Conservation (phyloP, 2,888 invertebrate genomes). For the Camptogramma bilineatum region DNA sequence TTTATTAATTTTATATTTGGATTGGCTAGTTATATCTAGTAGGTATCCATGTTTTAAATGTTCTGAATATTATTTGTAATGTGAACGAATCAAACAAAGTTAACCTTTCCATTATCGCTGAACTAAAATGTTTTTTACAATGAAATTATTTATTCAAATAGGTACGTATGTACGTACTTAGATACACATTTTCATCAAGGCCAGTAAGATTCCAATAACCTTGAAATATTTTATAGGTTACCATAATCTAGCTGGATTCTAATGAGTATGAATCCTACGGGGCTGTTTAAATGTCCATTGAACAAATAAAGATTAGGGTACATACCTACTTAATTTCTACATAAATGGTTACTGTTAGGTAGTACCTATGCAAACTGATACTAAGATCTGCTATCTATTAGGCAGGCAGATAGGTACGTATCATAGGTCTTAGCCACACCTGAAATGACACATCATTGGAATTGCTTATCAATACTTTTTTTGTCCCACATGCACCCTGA, state of each 20-base stretch:
- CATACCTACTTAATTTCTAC: no score
- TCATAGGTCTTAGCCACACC: slow-evolving; percentile 3
- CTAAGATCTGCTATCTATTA: not conserved
- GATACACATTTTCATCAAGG: not conserved
- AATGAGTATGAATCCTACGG: not conserved
- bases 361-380: no score
- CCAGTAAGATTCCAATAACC: not conserved
- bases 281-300: not conserved
- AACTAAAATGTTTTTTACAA: not conserved
- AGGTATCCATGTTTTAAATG: not conserved
- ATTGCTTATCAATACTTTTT: not conserved
- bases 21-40: not conserved
- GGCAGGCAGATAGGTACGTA: slow-evolving; percentile 1
- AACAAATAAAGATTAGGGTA: not conserved
- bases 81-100: not conserved
- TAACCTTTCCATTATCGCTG: not conserved
- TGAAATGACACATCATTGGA: slow-evolving; percentile 4
- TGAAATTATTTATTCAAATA: not conserved
- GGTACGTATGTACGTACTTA: not conserved
- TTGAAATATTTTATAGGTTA: slow-evolving; percentile 1
- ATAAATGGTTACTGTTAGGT: not conserved
- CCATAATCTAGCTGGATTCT: not conserved
- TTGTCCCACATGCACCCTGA: not conserved
- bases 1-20: not conserved
- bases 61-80: not conserved